phyloP scores from a whole-genome alignment of 2,888 invertebrate species.

The Pollenia labialis region DNA sequence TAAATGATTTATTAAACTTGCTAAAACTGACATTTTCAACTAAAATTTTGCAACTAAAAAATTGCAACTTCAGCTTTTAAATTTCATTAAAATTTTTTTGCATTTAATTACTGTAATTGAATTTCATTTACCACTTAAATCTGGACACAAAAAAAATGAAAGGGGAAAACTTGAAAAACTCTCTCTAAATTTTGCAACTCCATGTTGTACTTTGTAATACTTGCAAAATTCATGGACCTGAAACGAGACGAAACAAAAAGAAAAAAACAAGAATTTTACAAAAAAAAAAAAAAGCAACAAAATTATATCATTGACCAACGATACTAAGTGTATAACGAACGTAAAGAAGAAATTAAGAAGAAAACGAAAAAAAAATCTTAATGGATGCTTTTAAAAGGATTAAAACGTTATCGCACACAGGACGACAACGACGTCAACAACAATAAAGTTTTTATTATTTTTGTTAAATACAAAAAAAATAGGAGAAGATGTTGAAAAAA shows the following conservation, averaged over 20 bases:
- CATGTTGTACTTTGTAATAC: constrained; percentile 11
- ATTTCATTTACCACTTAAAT: constrained; percentile 72
- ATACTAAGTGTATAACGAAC: constrained; percentile 47
- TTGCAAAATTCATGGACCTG: constrained; percentile 38
- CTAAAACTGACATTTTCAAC: background rate
- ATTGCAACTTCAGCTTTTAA: constrained; percentile 34
- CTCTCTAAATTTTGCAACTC: constrained; percentile 47
- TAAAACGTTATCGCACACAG: constrained; percentile 72
- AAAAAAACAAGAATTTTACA: constrained; percentile 13
- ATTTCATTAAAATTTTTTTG: constrained; percentile 60
- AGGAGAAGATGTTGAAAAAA: constrained; percentile 1
- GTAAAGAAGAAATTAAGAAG: constrained; percentile 42
- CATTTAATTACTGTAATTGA: constrained; percentile 72
- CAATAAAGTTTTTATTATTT: constrained; percentile 51
- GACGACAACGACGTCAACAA: constrained; percentile 67
- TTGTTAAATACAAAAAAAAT: background rate
- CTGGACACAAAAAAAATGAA: constrained; percentile 20
- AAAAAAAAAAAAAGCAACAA: constrained; percentile 18
- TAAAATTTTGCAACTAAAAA: background rate
- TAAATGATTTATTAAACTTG: constrained; percentile 51
- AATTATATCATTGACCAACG: constrained; percentile 69
- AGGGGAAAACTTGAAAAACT: constrained; percentile 38
- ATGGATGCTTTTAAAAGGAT: constrained; percentile 74
- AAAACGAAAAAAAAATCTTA: constrained; percentile 66
- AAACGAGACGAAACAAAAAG: constrained; percentile 6